Base-by-base conservation (phyloP, 2,888 invertebrate genomes). In the Dynastes hyllus region DNA sequence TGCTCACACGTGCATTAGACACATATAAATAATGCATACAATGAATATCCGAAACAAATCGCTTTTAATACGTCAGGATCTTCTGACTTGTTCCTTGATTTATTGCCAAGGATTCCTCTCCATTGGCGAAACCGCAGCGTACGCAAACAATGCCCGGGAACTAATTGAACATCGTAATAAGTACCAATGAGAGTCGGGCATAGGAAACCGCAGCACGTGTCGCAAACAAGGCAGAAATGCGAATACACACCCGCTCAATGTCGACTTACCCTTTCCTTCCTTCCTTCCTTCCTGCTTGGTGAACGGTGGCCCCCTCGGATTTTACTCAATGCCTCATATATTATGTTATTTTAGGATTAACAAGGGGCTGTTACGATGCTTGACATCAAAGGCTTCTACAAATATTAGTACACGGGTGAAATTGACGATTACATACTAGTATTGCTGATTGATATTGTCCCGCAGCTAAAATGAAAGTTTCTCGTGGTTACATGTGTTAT, bases 261-360 rank as follows among this genome's bases (percentile, higher is more conserved):
- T 81, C 80, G 79, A 79, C 70, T 81, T 82, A 82, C 83, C 82
- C 82, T 77, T 80, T 80, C 79, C 80, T 79, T 73, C 79, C 75
- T 70, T 79, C 65, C 73, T 75, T 75, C 61, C 73, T 61, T 40
- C 61, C 61, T 40, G 13, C 61, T 22, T 51, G 55, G 16, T 51
- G 27, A 29, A 29, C 45, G 61, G 27, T 75, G 45, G 55, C 73
- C 73, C 73, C 73, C 61, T 81, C 81, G 78, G 75, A 78, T 80
- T 79, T 76, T 79, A 78, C 80, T 82, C 82, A 82, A 83, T 84
- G 84, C 84, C 83, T 83, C 84, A 83, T 82, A 83, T 85, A 87
- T 86, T 86, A 86, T 86, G 86, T 86, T 87, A 86, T 87, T 87
- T 87, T 86, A 86, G 86, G 86, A 86, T 85, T 87, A 84, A 85